These are phyloP conservation scores for Petrocephalus schoutedeni DNA, from an alignment of 2,797 vertebrate species.

Conservation along the genomic window DNA sequence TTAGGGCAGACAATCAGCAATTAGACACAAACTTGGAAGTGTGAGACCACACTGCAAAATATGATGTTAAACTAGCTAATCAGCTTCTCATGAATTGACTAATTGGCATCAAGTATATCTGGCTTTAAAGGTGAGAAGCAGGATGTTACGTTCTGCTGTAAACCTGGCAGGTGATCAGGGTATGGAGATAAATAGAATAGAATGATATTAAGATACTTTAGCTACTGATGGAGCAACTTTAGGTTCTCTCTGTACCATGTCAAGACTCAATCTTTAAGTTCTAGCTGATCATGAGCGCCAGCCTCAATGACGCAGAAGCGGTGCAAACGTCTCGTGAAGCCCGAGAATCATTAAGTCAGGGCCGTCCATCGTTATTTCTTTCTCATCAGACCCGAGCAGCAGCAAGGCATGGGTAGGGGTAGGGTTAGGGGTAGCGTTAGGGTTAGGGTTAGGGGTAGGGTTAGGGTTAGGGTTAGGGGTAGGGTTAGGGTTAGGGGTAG, in stretches of 20 bases:
- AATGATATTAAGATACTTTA: background rate
- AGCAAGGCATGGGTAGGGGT: background rate
- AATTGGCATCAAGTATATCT: background rate
- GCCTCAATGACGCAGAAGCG: background rate
- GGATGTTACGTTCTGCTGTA: background rate
- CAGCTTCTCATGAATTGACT: background rate
- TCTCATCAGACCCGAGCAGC: background rate
- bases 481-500: too few species aligned
- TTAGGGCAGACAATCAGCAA: background rate
- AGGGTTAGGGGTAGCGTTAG: too few species aligned
- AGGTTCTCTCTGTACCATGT: background rate
- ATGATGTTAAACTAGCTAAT: background rate
- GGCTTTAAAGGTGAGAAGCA: background rate
- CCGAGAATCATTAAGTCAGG: background rate
- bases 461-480: too few species aligned
- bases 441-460: too few species aligned
- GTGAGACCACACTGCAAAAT: background rate
- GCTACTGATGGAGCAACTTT: background rate
- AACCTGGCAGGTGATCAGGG: background rate
- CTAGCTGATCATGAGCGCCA: background rate
- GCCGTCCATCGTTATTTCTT: background rate
- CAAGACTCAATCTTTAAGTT: background rate
- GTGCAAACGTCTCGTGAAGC: background rate
- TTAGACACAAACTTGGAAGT: background rate
- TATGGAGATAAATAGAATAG: background rate